Evolutionary conservation across 2,113 vertebrate genomes (phyloP), one percentile per base, ranked within the genome.

Genomic region (Dolichallabes microphthalmus): DNA sequence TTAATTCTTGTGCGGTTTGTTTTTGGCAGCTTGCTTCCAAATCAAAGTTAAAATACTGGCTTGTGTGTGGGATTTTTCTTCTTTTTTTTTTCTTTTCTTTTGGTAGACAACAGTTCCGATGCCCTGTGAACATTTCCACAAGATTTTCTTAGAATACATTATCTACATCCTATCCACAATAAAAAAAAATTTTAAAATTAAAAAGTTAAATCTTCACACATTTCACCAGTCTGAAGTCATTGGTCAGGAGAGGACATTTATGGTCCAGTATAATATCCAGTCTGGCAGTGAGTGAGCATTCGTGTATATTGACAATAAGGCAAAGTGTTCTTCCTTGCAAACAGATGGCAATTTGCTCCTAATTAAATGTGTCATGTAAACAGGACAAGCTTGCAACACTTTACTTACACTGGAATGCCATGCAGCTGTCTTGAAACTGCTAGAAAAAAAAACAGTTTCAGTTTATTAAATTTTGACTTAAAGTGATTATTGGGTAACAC

Each of bases 401-500:
- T 11, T 12, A 25, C 68, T 19, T 19, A 45, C 45, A 45, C 5
- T 35, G 25, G 32, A 83, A 61, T 45, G 52, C 50, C 52, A 50
- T 80, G 50, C 27, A 53, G 58, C 53, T 50, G 25, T 50, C 14
- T 50, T 50, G 22, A 74, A 71, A 50, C 20, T n/a, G 50, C 35
- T 22, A 74, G 22, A 7, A 52, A 76, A 55, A 63, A 64, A 66
- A 30, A 78, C n/a, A 27, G 39, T 53, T 60, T 63, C 14, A 66
- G 66, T 32, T 32, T 50, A 78, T 84, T 75, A 55, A 14, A 68
- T 78, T 68, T 66, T 35, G 45, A 8, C 13, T 53, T 69, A 79
- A 85, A n/a, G 19, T 69, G 83, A 85, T 39, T 85, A 85, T 39
- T 85, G 79, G 83, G 63, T 63, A 79, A 75, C 52, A 55, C 66